Conservation (phyloP, 2,797 vertebrate species). For the Anniella stebbinsi region DNA sequence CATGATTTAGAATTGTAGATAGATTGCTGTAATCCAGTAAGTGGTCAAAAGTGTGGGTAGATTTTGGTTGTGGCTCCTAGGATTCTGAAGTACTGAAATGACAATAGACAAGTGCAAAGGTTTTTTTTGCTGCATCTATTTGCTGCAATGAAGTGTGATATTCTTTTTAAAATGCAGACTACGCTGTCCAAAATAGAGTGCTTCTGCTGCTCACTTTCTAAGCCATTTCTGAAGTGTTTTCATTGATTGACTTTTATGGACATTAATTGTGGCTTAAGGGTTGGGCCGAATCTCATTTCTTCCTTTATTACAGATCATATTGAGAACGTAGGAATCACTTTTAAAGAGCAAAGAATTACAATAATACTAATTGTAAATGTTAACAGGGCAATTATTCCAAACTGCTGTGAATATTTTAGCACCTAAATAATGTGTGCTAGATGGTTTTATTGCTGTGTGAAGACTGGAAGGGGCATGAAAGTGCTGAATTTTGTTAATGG, state of each 20-base stretch:
- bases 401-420: conserved; percentile 36
- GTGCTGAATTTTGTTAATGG: conserved; percentile 17
- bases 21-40: not conserved
- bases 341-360: conserved; percentile 37
- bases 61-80: not conserved
- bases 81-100: not conserved
- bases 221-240: not conserved
- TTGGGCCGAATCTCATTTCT: conserved; percentile 15
- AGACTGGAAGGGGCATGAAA: conserved; percentile 25
- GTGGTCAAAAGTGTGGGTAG: not conserved
- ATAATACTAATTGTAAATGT: conserved; percentile 43
- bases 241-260: conserved; percentile 11
- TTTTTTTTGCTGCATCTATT: not conserved
- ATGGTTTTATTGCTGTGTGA: conserved; percentile 23
- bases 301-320: conserved; percentile 10
- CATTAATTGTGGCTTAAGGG: not conserved
- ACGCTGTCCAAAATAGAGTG: not conserved
- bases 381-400: conserved; percentile 36
- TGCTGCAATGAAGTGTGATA: conserved; percentile 7
- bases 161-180: not conserved
- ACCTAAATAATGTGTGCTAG: conserved; percentile 27
- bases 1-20: not conserved
- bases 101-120: not conserved
- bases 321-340: conserved; percentile 22
- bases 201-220: not conserved